Base-by-base conservation (phyloP, 2,888 invertebrate genomes). In the Xestia sexstrigata region DNA sequence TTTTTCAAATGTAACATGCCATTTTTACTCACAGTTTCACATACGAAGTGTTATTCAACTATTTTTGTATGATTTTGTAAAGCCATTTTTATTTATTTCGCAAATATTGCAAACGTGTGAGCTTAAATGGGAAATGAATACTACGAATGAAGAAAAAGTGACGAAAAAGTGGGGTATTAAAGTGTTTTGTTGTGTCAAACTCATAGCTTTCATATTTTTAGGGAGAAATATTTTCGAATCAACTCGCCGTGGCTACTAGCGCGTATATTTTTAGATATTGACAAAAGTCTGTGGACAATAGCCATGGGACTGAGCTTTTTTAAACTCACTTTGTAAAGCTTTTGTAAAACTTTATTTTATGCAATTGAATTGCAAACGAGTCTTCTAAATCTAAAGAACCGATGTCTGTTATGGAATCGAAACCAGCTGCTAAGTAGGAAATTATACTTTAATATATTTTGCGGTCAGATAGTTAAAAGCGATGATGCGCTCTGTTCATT, bases 1-100 rank as follows among this genome's bases (percentile, higher is more conserved):
- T 76, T 85, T 83, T 85, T 85, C 82, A 76, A 84, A 80, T 83
- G 87, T 87, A 81, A 88, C 88, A 85, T 78, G 73, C 66, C 77
- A 68, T 83, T 90, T 88, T 84, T 70, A 76, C 58, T 65, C 79
- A 68, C 78, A 68, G 73, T 76, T 84, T 81, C 74, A 69, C 63
- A 66, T 77, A 71, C 47, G 42, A 80, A 70, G 63, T 82, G 76
- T 73, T 55, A 60, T 66, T 30, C 30, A 30, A 88, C 63, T n/a
- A 66, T 76, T 78, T 74, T 55, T 45, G 60, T 75, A 63, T 69
- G 52, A 68, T 79, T 76, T 77, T 74, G 49, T 42, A 70, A 72
- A 70, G 2, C 52, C 9, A 39, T 69, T 63, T 73, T 83, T 65
- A 83, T 62, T 23, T 11, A 15, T 58, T 58, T 58, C 17, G 26